Evolutionary conservation across 2,113 vertebrate genomes (phyloP).

Genomic region (Chaetorhynchus papuensis): DNA sequence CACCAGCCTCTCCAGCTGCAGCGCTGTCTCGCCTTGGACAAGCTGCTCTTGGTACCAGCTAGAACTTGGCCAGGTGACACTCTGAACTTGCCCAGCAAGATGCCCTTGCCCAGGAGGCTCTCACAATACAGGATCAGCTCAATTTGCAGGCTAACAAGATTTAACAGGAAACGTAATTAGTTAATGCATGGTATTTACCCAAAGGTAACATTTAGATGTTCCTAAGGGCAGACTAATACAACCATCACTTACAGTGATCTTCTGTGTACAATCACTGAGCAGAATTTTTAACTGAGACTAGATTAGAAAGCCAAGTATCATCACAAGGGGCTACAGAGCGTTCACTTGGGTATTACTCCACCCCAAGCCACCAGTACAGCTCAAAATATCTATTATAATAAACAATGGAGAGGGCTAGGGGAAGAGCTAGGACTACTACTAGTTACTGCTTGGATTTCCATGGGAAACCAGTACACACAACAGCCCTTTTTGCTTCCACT

Average conservation of each 20-base stretch:
- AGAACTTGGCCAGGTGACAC: not conserved
- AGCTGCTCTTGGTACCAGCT: not conserved
- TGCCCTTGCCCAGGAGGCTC: not conserved
- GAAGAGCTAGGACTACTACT: conserved; percentile 44
- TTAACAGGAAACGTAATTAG: not conserved
- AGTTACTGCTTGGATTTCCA: conserved; percentile 57
- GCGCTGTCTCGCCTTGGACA: not conserved
- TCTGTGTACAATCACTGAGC: not conserved
- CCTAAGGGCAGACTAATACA: not conserved
- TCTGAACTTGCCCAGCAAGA: not conserved
- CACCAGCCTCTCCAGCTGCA: not conserved
- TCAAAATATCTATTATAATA: conserved; percentile 10
- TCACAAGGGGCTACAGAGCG: not conserved
- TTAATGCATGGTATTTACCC: not conserved
- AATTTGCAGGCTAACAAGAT: not conserved
- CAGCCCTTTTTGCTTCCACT: conserved; percentile 53
- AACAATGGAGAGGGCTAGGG: not conserved
- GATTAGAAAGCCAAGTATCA: conserved; percentile 12
- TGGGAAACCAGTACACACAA: conserved; percentile 52
- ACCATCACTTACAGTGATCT: not conserved
- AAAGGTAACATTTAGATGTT: not conserved
- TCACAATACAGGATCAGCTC: not conserved
- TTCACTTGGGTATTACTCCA: not conserved
- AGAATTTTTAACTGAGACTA: not conserved
- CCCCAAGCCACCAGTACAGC: not conserved